These are phyloP conservation scores for Austrofundulus limnaeus DNA, from an alignment of 2,113 vertebrate species.

Conservation along the genomic window DNA sequence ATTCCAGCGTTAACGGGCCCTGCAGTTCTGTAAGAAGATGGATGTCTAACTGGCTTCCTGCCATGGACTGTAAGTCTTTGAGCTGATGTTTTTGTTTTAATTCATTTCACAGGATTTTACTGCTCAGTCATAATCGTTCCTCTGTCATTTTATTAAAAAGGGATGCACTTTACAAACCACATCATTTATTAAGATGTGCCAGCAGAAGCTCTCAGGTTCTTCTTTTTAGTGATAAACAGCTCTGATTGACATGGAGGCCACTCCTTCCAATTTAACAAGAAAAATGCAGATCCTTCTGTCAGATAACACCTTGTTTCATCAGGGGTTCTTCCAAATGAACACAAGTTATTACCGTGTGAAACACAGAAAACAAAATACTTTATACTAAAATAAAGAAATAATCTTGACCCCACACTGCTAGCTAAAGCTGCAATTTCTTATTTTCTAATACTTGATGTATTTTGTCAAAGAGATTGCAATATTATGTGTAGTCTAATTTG, in stretches of 20 bases:
- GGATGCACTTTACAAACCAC: slow-evolving; percentile 15
- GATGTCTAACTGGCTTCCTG: slow-evolving; percentile 45
- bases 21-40: slow-evolving; percentile 35
- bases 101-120: slow-evolving; percentile 19
- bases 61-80: slow-evolving; percentile 31
- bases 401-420: no score
- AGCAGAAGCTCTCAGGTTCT: neutral
- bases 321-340: slow-evolving; percentile 17
- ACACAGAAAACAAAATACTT: no score
- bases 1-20: slow-evolving; percentile 35
- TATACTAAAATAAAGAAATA: no score
- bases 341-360: no score
- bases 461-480: no score
- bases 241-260: neutral
- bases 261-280: slow-evolving; percentile 17
- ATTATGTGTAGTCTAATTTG: no score
- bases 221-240: slow-evolving; percentile 1
- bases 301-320: slow-evolving; percentile 15
- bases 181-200: neutral
- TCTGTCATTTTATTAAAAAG: slow-evolving; percentile 9
- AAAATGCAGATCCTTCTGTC: slow-evolving; percentile 14
- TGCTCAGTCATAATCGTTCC: neutral
- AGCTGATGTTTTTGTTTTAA: neutral
- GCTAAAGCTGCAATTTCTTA: no score
- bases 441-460: no score